A percentile compares a stretch with the other conserved stretches of the same genome.
These are phyloP conservation scores for Hydriomena furcata DNA, from an alignment of 2,888 invertebrate genomes.

Conservation along the genomic window DNA sequence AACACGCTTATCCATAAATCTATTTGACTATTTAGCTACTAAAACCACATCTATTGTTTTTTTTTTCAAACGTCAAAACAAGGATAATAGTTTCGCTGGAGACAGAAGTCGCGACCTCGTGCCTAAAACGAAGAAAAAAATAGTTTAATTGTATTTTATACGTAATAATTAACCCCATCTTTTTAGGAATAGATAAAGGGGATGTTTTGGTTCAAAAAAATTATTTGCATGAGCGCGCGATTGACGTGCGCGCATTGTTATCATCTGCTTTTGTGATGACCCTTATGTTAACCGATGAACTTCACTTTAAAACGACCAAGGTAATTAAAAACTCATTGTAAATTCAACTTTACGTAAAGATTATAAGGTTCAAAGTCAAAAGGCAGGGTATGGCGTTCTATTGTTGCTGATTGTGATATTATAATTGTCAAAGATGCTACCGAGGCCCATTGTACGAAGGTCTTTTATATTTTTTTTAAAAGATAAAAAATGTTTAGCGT, in stretches of 20 bases:
- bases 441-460: conserved; percentile 76
- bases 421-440: conserved; percentile 84
- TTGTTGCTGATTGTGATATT: conserved; percentile 63
- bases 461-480: conserved; percentile 81
- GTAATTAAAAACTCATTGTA: conserved; percentile 43
- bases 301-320: conserved; percentile 50
- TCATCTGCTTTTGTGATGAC: conserved; percentile 82
- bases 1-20: conserved; percentile 67
- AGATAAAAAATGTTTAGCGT: conserved; percentile 83
- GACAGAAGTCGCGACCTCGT: conserved; percentile 79
- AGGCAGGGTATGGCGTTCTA: conserved; percentile 45
- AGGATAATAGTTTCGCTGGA: conserved; percentile 73
- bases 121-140: conserved; percentile 68
- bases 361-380: conserved; percentile 52
- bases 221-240: conserved; percentile 83
- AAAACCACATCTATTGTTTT: conserved; percentile 58
- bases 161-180: conserved; percentile 83
- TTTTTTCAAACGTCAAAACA: conserved; percentile 69
- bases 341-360: conserved; percentile 56
- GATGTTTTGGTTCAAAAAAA: conserved; percentile 80
- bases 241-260: conserved; percentile 82
- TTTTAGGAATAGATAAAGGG: conserved; percentile 75
- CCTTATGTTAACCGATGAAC: conserved; percentile 73
- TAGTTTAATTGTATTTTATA: conserved; percentile 80
- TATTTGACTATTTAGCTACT: conserved; percentile 64